Evolutionary conservation across 2,888 invertebrate genomes (phyloP), one percentile per base, ranked within the genome.

Genomic region (Meloe dianella): DNA sequence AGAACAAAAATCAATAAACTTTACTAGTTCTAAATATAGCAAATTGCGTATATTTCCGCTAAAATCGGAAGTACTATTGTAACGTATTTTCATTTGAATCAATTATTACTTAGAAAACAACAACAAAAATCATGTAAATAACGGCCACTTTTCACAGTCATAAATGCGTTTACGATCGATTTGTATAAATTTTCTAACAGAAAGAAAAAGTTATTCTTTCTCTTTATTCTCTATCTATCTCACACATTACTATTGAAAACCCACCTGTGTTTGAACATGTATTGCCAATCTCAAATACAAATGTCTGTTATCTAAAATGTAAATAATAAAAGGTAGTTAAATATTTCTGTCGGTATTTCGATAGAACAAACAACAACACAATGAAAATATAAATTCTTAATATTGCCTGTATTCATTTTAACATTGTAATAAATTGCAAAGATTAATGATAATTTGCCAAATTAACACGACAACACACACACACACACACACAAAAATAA

Each of bases 391-490:
- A 7, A 41, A 17, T 32, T 7, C 7, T 1, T 61, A 60, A 60
- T 65, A 22, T 27, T 27, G n/a, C 12, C 59, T 47, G 30, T 29
- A 38, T 59, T 51, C 17, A 57, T 24, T 22, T 32, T 51, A 24
- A 35, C 35, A 61, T 61, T 61, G 60, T 27, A 57, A 61, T 65
- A 27, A 57, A 60, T 47, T 20, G 20, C 2, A n/a, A 20, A 47
- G 20, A 47, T 47, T 47, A 47, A 47, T 47, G 7, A 9, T 47
- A 51, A 51, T 51, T 51, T 51, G 51, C 24, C 51, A 24, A 51
- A 51, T 51, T 51, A 41, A 51, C 22, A 51, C 3, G 6, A n/a
- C n/a, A n/a, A n/a, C n/a, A n/a, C n/a, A n/a, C n/a, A n/a, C n/a
- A n/a, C n/a, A n/a, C n/a, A n/a, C n/a, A n/a, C n/a, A n/a, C n/a